Evolutionary conservation across 1,140 invertebrate species (phyloP), one percentile per base, ranked within the genome.

Genomic region (Arion vulgaris): DNA sequence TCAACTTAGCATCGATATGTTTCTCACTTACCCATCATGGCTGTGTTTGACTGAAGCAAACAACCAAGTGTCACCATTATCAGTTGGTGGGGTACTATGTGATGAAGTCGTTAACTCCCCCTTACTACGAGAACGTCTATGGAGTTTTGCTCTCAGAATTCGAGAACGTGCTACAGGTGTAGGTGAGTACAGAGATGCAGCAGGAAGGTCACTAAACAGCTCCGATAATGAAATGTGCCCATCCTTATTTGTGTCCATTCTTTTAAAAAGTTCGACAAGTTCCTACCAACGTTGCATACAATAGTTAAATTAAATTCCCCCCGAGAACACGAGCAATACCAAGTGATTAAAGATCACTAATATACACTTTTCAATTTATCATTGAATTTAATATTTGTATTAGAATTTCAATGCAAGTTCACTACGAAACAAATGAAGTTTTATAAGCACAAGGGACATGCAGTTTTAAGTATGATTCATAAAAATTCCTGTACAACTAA

Each of bases 201-300:
- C 17, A n/a, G 71, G 45, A 71, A 95, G 92, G 34, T 90, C 91
- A 81, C 94, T 91, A 7, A 95, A 86, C 88, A 96, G 95, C 85
- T 95, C 95, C 53, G 94, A 93, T 86, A 95, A 95, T 87, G 93
- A 95, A 41, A 96, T 95, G 80, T 93, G 92, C 17, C 94, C 94
- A 91, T 96, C 94, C 74, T 93, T 92, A 88, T 95, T 94, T 23
- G 93, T 89, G 86, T 95, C 94, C 17, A 95, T 89, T 85, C 94
- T 94, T 51, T 94, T 93, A 88, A 95, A 96, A n/a, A 96, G 91
- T 85, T 95, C 94, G 80, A 94, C 90, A n/a, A 95, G 92, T 72
- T 93, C 92, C 94, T 57, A 19, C 53, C 41, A 45, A 45, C n/a
- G n/a, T n/a, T n/a, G n/a, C n/a, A n/a, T n/a, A n/a, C n/a, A n/a